Evolutionary conservation across 2,113 vertebrate species (phyloP).

Genomic region (Cavia aperea): DNA sequence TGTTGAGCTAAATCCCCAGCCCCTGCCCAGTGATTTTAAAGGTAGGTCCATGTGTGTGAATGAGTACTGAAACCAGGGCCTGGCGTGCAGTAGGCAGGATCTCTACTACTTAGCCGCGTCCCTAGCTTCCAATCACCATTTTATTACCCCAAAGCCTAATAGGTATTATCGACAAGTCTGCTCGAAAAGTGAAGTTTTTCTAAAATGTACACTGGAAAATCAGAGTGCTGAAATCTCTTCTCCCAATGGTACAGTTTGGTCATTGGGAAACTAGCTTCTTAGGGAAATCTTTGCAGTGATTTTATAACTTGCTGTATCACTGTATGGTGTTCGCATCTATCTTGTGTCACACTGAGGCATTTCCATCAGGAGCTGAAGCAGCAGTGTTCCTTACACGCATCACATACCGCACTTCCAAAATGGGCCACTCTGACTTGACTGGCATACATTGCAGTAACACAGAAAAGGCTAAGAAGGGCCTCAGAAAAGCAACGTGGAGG

Average conservation of each 20-base stretch:
- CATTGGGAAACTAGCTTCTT: not conserved
- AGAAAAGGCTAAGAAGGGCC: not conserved
- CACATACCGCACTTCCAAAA: not conserved
- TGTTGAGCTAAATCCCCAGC: too few relatives aligned
- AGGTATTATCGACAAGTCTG: not conserved
- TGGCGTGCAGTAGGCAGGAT: not conserved
- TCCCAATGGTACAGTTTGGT: not conserved
- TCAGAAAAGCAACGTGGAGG: not conserved
- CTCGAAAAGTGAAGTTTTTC: not conserved
- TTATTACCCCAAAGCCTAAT: not conserved
- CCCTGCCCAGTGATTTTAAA: not conserved
- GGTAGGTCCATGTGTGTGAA: not conserved
- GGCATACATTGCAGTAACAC: fast-evolving
- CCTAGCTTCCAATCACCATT: not conserved
- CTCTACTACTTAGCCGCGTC: not conserved
- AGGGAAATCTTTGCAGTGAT: not conserved
- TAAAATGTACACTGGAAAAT: not conserved
- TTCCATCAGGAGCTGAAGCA: not conserved
- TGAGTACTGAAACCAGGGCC: not conserved
- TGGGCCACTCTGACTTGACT: not conserved
- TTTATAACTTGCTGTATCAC: not conserved
- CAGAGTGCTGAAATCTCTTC: not conserved
- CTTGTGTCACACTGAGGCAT: too few relatives aligned
- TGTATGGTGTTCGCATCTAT: not conserved
- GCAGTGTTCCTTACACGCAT: not conserved